A percentile compares a stretch with the other conserved stretches of the same genome.
phyloP scores from a whole-genome alignment of 2,113 vertebrate species.

The Brienomyrus brachyistius region DNA sequence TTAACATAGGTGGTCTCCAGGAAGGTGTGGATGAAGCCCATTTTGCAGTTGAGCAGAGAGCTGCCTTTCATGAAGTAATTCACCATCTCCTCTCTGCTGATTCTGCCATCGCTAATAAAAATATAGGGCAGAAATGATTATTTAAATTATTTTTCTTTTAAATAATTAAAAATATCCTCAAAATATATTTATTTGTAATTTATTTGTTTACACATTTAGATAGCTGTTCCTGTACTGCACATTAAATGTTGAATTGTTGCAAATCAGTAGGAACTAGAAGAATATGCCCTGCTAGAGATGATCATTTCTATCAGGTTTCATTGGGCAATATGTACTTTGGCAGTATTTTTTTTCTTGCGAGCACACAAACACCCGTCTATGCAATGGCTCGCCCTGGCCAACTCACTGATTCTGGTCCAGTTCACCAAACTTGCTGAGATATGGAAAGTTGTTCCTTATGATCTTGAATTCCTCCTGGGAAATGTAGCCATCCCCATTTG shows the following conservation, averaged over 20 bases:
- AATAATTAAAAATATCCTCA: not conserved
- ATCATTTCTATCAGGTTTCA: not conserved
- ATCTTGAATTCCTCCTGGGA: conserved; percentile 82
- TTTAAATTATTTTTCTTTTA: not conserved
- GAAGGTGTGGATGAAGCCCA: conserved; percentile 86
- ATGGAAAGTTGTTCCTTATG: conserved; percentile 84
- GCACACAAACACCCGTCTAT: not conserved
- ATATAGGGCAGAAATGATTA: conserved; percentile 4
- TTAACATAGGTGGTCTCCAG: conserved; percentile 76
- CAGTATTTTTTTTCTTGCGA: not conserved
- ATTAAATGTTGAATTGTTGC: not conserved
- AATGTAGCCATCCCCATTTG: conserved; percentile 80
- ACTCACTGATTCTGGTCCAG: conserved; percentile 87
- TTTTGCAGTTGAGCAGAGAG: conserved; percentile 78
- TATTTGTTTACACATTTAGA: not conserved
- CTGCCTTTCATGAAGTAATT: conserved; percentile 84
- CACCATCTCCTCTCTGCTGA: conserved; percentile 84
- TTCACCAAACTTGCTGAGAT: conserved; percentile 85
- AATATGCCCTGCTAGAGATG: not conserved
- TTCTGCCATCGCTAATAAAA: conserved; percentile 71
- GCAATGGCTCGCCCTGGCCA: not conserved
- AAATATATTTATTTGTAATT: not conserved
- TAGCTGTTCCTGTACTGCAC: not conserved
- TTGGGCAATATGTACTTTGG: not conserved
- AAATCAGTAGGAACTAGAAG: not conserved